Conservation (phyloP, 2,113 vertebrate species). For the Forbesichthys agassizii region DNA sequence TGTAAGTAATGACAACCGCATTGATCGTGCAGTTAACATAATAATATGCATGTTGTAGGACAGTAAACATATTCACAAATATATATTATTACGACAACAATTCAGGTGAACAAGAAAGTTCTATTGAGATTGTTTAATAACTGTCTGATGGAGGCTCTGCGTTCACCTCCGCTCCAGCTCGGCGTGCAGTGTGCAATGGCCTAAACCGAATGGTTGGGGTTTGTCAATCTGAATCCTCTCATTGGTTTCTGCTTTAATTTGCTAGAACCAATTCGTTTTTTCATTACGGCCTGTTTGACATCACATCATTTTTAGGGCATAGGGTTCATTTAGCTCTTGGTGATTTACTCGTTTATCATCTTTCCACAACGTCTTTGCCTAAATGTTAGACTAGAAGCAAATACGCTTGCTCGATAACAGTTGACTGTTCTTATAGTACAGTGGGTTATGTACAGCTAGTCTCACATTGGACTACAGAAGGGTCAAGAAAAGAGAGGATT, state of each 20-base stretch:
- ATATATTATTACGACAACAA: too few species aligned
- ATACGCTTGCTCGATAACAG: background rate
- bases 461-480: slow-evolving; percentile 52
- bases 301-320: background rate
- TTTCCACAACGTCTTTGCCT: background rate
- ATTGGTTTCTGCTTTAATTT: background rate
- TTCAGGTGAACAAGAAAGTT: too few species aligned
- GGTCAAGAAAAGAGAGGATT: slow-evolving; percentile 51
- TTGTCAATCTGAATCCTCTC: background rate
- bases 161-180: too few species aligned
- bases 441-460: slow-evolving; percentile 52
- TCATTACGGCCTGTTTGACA: background rate
- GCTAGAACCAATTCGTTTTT: background rate
- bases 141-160: too few species aligned
- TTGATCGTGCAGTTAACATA: too few species aligned
- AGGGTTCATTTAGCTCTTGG: background rate
- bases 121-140: too few species aligned
- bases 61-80: too few species aligned
- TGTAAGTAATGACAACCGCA: too few species aligned
- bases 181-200: too few species aligned
- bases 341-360: background rate
- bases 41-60: too few species aligned
- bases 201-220: background rate
- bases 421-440: slow-evolving; percentile 16
- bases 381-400: slow-evolving; percentile 7